Evolutionary conservation across 2,113 vertebrate genomes (phyloP), one percentile per base, ranked within the genome.

Genomic region (Tachysurus fulvidraco): DNA sequence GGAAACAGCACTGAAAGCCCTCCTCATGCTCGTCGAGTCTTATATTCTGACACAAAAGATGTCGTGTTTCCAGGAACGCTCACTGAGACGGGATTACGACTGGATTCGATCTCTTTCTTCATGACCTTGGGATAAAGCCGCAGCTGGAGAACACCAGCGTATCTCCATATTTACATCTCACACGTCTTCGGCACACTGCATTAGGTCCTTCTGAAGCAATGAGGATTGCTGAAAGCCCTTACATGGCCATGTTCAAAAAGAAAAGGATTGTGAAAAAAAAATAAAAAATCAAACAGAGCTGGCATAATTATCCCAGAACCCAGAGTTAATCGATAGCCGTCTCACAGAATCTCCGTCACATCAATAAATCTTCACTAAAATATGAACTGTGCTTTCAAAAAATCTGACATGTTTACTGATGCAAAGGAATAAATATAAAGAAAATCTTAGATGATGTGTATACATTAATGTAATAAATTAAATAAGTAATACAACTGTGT

Each of bases 81-180:
- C 90, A 92, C 91, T 88, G 91, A 92, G 87, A 90, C 92, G 91
- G 95, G 94, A 95, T 95, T 95, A 95, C 85, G 81, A 88, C 76
- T 88, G 91, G 91, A 94, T 95, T 94, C 94, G 93, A 94, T 92
- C 92, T 92, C 93, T 94, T 94, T 85, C 76, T 95, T 92, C 94
- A 94, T 94, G 93, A 94, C 93, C 91, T 93, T 91, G 92, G 94
- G 94, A 95, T 94, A 80, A 94, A 95, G 93, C 93, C 93, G 92
- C 93, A 93, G 94, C 93, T 95, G 94, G 93, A 94, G 90, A 92
- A 91, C 88, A 93, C 93, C 91, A 91, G 87, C 83, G 90, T 85
- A 92, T 90, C 91, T 91, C 91, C 85, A 91, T 92, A 94, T 94
- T 95, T 93, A 93, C 92, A 93, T 90, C 36, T 36, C 92, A 91